phyloP scores from a whole-genome alignment of 2,888 invertebrate genomes.

The Drosophila siamana region DNA sequence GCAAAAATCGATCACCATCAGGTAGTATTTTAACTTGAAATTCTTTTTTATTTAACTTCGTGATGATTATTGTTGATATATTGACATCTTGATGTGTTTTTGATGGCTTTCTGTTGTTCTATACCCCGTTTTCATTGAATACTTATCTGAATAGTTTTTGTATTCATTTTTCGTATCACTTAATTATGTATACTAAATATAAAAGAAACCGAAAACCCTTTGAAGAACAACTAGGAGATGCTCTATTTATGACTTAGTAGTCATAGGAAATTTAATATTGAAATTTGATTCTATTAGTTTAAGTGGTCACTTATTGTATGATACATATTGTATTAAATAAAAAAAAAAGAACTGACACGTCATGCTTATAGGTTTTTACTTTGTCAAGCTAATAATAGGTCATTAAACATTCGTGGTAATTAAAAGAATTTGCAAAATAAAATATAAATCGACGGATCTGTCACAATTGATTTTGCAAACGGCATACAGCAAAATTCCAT shows the following conservation, averaged over 20 bases:
- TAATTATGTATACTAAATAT: constrained; percentile 47
- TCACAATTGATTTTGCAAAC: constrained; percentile 46
- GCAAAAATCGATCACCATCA: not conserved
- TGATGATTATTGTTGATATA: constrained; percentile 11
- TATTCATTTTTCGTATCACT: constrained; percentile 50
- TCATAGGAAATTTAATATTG: too few relatives aligned
- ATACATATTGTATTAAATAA: too few relatives aligned
- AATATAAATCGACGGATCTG: constrained; percentile 35
- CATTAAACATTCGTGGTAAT: constrained; percentile 43
- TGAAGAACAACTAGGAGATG: not conserved
- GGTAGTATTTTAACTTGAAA: not conserved
- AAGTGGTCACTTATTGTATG: too few relatives aligned
- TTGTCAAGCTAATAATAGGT: too few relatives aligned
- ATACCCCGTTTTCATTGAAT: constrained; percentile 28
- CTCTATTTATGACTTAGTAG: not conserved
- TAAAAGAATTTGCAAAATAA: constrained; percentile 28
- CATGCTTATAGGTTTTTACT: too few relatives aligned
- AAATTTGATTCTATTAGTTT: too few relatives aligned
- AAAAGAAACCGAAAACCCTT: not conserved
- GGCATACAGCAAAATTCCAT: constrained; percentile 47
- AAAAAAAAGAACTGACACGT: too few relatives aligned
- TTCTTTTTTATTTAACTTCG: constrained; percentile 5
- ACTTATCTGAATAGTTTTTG: constrained; percentile 18
- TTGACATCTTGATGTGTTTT: constrained; percentile 30
- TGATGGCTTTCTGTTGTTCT: constrained; percentile 10